phyloP scores from a whole-genome alignment of 2,888 invertebrate genomes.

The Andrena fulva region DNA sequence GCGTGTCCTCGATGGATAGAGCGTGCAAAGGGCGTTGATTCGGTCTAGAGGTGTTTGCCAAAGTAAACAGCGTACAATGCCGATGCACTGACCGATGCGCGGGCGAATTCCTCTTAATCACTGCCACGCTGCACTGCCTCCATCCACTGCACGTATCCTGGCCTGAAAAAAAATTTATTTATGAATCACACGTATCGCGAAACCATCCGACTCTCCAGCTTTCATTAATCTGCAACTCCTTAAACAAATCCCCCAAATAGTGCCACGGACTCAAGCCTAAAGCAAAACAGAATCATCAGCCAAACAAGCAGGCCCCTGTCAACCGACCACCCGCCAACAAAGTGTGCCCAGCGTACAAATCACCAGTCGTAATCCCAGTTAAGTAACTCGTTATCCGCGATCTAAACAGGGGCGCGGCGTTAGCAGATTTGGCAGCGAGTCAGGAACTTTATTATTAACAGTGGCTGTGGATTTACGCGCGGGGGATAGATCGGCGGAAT shows the following conservation, averaged over 20 bases:
- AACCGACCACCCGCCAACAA: neutral
- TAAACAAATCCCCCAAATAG: too few species aligned
- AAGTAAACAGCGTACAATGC: conserved; percentile 51
- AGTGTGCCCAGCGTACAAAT: conserved; percentile 15
- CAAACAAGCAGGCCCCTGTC: neutral
- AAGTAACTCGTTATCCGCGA: conserved; percentile 14
- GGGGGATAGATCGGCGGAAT: conserved; percentile 29
- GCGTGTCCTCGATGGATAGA: conserved; percentile 25
- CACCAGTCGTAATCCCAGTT: neutral
- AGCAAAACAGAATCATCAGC: neutral
- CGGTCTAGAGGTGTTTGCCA: conserved; percentile 39
- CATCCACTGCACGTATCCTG: too few species aligned
- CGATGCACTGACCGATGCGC: conserved; percentile 9
- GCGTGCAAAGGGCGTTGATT: conserved; percentile 34
- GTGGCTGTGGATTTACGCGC: conserved; percentile 48
- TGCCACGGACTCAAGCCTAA: too few species aligned
- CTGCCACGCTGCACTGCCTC: neutral
- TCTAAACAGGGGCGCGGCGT: conserved; percentile 27
- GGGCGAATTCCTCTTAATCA: conserved; percentile 35
- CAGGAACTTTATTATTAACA: conserved; percentile 64
- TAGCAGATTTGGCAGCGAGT: conserved; percentile 41
- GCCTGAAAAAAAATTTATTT: neutral
- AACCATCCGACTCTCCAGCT: neutral
- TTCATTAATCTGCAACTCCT: too few species aligned
- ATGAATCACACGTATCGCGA: neutral